Conservation (phyloP, 2,113 vertebrate species). For the Galeopterus variegatus region DNA sequence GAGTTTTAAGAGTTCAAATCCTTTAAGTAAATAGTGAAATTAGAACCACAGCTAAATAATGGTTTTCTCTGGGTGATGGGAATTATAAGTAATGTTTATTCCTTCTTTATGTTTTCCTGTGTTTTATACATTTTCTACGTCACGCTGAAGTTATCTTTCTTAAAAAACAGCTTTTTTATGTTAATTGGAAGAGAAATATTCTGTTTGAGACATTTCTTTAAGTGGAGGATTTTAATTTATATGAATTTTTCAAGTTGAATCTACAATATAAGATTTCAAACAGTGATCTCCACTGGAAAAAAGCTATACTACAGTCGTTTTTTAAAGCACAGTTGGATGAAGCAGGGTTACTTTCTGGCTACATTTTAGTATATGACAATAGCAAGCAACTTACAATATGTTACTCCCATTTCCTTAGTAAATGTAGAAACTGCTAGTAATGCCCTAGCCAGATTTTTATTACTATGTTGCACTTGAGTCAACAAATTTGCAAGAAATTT, state of each 20-base stretch:
- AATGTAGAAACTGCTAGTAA: background rate
- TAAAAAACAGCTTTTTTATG: slow-evolving; percentile 6
- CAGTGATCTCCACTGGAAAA: slow-evolving; percentile 45
- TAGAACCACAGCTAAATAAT: background rate
- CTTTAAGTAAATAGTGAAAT: background rate
- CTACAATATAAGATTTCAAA: slow-evolving; percentile 48
- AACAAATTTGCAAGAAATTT: background rate
- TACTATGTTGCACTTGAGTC: background rate
- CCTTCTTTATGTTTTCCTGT: background rate
- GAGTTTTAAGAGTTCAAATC: slow-evolving; percentile 3
- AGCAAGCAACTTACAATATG: background rate
- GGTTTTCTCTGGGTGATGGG: background rate
- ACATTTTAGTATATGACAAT: background rate
- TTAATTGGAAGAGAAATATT: slow-evolving; percentile 2
- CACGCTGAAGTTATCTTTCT: background rate
- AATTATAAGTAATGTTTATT: background rate
- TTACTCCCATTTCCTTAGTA: slow-evolving; percentile 19
- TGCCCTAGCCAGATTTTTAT: background rate
- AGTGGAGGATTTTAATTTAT: slow-evolving; percentile 45
- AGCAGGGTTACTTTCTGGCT: slow-evolving; percentile 16
- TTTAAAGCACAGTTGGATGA: background rate
- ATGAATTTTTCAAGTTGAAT: slow-evolving; percentile 43
- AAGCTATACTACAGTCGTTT: background rate
- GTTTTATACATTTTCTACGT: background rate
- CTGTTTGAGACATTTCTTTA: slow-evolving; percentile 55